Percentiles rank a stretch among this genome's conserved stretches.
These are phyloP conservation scores for Hemiprocne comata DNA, from an alignment of 2,113 vertebrate species.

Conservation along the genomic window DNA sequence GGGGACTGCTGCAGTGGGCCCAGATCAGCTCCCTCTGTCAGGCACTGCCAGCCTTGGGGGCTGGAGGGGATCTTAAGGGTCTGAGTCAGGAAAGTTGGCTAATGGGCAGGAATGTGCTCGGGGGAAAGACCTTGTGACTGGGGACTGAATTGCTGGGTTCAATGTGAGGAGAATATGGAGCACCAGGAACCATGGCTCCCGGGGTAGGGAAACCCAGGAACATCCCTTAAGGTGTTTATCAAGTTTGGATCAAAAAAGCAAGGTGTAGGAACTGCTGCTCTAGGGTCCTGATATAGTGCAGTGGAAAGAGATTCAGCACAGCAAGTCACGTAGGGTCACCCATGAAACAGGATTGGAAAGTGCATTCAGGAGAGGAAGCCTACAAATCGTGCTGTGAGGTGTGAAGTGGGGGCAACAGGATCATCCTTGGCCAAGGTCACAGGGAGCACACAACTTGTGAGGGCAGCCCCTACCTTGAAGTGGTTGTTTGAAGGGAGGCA, in stretches of 20 bases:
- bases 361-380: not conserved
- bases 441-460: no score
- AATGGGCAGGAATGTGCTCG: not conserved
- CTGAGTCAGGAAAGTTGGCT: not conserved
- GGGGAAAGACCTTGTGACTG: not conserved
- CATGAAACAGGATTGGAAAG: not conserved
- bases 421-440: accelerated
- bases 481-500: not conserved
- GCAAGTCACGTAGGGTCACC: accelerated
- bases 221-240: not conserved
- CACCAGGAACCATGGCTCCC: no score
- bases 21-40: slow-evolving; percentile 12
- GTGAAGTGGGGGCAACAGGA: not conserved
- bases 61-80: not conserved
- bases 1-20: slow-evolving; percentile 18
- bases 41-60: not conserved
- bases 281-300: accelerated
- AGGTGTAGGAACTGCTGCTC: accelerated
- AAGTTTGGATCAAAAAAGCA: not conserved
- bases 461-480: not conserved
- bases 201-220: not conserved
- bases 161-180: not conserved
- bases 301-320: no score
- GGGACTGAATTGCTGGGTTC: not conserved
- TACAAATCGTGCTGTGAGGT: not conserved